Evolutionary conservation across 2,113 vertebrate genomes (phyloP), one percentile per base, ranked within the genome.

Genomic region (Rafetus swinhoei): DNA sequence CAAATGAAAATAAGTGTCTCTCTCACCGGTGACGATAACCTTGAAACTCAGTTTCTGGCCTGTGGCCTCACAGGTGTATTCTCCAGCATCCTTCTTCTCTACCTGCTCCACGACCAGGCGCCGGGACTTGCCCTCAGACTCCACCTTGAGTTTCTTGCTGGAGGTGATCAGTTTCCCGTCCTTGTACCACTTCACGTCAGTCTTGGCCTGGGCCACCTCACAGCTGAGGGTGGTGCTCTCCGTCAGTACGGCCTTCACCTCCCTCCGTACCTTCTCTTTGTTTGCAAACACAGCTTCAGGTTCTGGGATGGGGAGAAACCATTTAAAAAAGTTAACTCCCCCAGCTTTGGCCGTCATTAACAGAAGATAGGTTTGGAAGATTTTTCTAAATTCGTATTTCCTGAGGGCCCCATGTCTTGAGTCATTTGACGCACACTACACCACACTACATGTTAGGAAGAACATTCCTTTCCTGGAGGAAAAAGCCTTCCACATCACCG

Each of bases 161-260:
- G 98, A 96, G 80, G 95, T 92, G 86, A 99, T 74, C 94, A 91
- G 60, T 81, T 98, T 98, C 57, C 98, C 97, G 3, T 98, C 97
- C 90, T 98, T 99, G 74, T 96, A 98, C 98, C 98, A 99, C 79
- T 97, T 98, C 86, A 98, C 98, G 81, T 98, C 98, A 12, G 96
- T 97, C 90, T 98, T 97, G 56, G 89, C 92, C 29, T 98, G 97
- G 13, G 97, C 96, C 81, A 98, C 97, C 29, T 92, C 96, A 72
- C 98, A 98, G 83, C 96, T 98, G 53, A 98, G 95, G 24, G 94
- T 97, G 69, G 97, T 95, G 18, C 96, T 98, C 69, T 98, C 95
- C 29, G 97, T 95, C 3, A 95, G 79, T 3, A 54, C 27, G 9
- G 96, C 97, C 72, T 97, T 98, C 55, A 99, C 96, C 54, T 98